Percentiles rank a stretch among this genome's conserved stretches.
Conservation (phyloP, 1,140 invertebrate species). For the Geopemphigus sp. region DNA sequence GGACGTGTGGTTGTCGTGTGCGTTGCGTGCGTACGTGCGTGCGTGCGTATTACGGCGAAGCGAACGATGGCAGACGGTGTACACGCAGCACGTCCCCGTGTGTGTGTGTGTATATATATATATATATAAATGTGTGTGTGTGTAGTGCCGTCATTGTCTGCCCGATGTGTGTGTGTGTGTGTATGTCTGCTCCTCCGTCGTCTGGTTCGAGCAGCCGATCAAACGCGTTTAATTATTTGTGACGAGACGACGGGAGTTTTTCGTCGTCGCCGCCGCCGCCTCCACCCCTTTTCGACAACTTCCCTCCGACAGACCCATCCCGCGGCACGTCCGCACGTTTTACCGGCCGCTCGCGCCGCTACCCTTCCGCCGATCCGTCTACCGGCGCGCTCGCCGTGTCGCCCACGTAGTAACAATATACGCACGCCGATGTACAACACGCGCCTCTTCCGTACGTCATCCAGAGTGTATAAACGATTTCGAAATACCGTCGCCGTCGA, state of each 20-base stretch:
- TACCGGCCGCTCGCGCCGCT: not conserved
- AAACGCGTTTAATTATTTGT: conserved; percentile 49
- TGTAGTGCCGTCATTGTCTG: conserved; percentile 26
- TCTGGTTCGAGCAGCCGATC: conserved; percentile 44
- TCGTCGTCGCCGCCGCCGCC: conserved; percentile 4
- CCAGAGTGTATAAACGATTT: no score
- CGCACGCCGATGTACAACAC: no score
- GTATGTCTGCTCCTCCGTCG: not conserved
- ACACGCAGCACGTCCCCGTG: no score
- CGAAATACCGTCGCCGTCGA: no score
- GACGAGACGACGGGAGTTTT: conserved; percentile 32
- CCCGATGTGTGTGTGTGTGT: not conserved
- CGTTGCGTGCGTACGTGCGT: not conserved
- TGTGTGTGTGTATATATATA: no score
- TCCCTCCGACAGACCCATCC: not conserved
- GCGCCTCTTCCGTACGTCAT: no score
- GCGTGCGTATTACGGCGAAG: not conserved
- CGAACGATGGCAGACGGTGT: no score
- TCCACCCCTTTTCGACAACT: not conserved
- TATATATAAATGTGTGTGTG: no score
- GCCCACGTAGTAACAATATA: not conserved
- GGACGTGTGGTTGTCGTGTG: not conserved
- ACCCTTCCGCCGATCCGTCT: not conserved
- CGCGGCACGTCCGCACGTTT: not conserved
- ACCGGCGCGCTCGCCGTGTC: not conserved